Conservation (phyloP, 1,140 invertebrate species). For the Paraescarpia echinospica region DNA sequence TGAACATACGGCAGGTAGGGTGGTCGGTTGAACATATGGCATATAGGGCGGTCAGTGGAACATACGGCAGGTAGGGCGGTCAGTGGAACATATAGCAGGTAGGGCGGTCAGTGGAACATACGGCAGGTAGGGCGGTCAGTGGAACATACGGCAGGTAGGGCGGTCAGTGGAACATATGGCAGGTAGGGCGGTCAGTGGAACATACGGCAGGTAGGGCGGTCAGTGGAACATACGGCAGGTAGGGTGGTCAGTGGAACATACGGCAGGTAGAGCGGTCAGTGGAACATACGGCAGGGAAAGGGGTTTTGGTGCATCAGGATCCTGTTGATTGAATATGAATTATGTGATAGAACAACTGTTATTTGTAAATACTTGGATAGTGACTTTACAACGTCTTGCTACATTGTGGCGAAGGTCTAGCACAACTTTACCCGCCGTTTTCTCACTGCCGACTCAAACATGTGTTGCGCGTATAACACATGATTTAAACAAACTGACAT, state of each 20-base stretch:
- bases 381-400: no score
- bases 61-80: background rate
- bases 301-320: background rate
- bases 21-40: constrained; percentile 58
- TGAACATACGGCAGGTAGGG: background rate
- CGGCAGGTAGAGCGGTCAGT: background rate
- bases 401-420: no score
- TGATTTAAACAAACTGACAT: no score
- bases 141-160: constrained; percentile 78
- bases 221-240: background rate
- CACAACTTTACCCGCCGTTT: no score
- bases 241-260: background rate
- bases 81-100: background rate
- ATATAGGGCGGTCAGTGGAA: background rate
- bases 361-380: no score
- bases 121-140: background rate
- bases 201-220: background rate
- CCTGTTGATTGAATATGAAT: background rate
- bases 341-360: no score
- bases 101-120: background rate
- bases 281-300: background rate
- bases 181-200: constrained; percentile 63
- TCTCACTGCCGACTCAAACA: no score
- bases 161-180: constrained; percentile 93
- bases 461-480: no score